Conservation (phyloP, 1,140 invertebrate species). For the Drosophila nikananu region DNA sequence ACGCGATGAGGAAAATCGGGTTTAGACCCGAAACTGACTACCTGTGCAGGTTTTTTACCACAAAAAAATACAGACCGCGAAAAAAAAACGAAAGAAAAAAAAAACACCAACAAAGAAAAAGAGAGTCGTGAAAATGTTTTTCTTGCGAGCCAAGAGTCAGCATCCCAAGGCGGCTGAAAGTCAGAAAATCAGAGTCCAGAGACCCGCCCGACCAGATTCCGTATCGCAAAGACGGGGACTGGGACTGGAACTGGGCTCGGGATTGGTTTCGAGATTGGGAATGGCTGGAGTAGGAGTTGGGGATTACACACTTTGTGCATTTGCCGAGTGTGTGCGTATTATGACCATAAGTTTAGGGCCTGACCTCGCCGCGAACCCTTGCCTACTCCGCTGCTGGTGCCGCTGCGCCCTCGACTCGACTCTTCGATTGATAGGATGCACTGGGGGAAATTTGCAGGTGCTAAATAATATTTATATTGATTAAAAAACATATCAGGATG, state of each 20-base stretch:
- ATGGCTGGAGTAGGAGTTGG: conserved; percentile 11
- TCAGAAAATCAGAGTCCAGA: conserved; percentile 37
- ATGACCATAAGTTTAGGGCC: conserved; percentile 45
- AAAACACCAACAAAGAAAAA: conserved; percentile 64
- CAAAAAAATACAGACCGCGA: conserved; percentile 36
- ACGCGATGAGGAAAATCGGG: conserved; percentile 69
- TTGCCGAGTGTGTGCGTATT: conserved; percentile 49
- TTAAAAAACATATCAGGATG: neutral
- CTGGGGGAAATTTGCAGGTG: neutral
- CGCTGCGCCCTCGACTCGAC: neutral
- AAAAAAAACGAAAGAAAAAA: conserved; percentile 19
- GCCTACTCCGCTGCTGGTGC: conserved; percentile 12
- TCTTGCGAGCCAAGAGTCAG: conserved; percentile 35
- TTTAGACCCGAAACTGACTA: conserved; percentile 66
- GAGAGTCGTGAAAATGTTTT: conserved; percentile 77
- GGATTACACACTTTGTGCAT: conserved; percentile 82
- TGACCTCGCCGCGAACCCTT: conserved; percentile 55
- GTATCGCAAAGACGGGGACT: conserved; percentile 39
- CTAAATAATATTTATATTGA: neutral
- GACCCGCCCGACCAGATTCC: conserved; percentile 64
- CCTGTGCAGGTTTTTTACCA: conserved; percentile 63
- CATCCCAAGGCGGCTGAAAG: conserved; percentile 46
- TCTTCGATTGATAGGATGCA: conserved; percentile 48
- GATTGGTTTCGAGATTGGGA: neutral
- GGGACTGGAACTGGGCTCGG: neutral